Base-by-base conservation (phyloP, 92 coral and sea anemone species). In the Metridium senile region DNA sequence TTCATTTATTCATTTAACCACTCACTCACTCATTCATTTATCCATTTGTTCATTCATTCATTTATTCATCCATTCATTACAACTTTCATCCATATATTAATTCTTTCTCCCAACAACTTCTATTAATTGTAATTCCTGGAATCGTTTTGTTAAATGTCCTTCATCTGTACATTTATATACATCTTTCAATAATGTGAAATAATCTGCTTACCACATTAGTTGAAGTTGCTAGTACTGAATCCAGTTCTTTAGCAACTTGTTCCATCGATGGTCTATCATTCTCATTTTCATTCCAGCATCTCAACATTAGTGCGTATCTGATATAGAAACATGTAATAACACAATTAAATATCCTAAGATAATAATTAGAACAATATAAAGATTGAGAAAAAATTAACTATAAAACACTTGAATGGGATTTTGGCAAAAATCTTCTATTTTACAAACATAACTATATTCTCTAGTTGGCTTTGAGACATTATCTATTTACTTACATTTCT, bases 211-310 rank as follows among this genome's bases (percentile, higher is more conserved):
- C 90, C 84, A 75, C 80, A 66, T 47, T 75, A 10, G 81, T 68
- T 16, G 85, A 70, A 46, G 85, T 35, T 30, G 90, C 87, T 56
- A 91, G 78, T 63, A 91, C 56, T 16, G 26, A 61, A 69, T 91
- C 97, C 9, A 91, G 82, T 62, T 82, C 78, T 65, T 75, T 58
- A 32, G 83, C 84, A 30, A 88, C 75, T 25, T 81, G 81, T 32
- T 84, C 35, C 72, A 91, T 88, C 26, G 86, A 63, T 25, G 97
- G 97, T 34, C 97, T 86, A 34, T 70, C 82, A 33, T 74, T 74
- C 25, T 89, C 84, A 35, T 61, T 85, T 68, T 91, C 97, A 76
- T 88, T 85, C 97, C 97, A 91, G 22, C 90, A 88, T 53, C 82
- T 68, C 25, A 91, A 35, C 97, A 91, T 91, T 66, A 88, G 77